Evolutionary conservation across 1,140 invertebrate genomes (phyloP).

Genomic region (Panagrolaimus sp.): DNA sequence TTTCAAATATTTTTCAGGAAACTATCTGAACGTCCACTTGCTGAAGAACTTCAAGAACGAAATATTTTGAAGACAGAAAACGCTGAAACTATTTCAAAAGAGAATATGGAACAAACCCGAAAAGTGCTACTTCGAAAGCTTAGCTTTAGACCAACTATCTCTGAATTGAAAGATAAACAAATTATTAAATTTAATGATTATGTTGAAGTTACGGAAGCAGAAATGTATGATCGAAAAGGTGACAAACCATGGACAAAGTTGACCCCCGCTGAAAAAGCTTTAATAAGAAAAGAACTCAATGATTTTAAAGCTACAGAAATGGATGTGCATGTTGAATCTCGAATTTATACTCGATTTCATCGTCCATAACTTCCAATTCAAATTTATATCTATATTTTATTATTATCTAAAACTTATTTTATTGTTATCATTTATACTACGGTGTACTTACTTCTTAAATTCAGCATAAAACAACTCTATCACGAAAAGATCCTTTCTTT

Average conservation of each 20-base stretch:
- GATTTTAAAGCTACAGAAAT: constrained; percentile 69
- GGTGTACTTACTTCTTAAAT: too few relatives aligned
- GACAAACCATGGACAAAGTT: constrained; percentile 98
- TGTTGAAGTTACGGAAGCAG: constrained; percentile 94
- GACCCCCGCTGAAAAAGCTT: constrained; percentile 82
- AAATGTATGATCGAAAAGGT: constrained; percentile 85
- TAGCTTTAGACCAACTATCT: constrained; percentile 95
- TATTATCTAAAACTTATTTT: too few relatives aligned
- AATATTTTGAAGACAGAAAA: constrained; percentile 94
- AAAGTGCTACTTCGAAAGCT: constrained; percentile 87
- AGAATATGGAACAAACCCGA: constrained; percentile 91
- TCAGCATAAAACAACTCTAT: too few relatives aligned
- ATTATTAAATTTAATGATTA: constrained; percentile 99
- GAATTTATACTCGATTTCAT: constrained; percentile 73
- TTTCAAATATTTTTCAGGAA: constrained; percentile 68
- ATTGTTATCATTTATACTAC: too few relatives aligned
- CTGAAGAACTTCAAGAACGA: constrained; percentile 91
- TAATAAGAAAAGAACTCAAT: too few relatives aligned
- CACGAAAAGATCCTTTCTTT: too few relatives aligned
- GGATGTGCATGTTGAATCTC: constrained; percentile 97
- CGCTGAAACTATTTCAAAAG: constrained; percentile 55
- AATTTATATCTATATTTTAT: too few relatives aligned
- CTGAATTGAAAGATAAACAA: constrained; percentile 96
- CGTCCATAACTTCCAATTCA: background rate
- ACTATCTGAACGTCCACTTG: constrained; percentile 89